These are phyloP conservation scores for Falco naumanni DNA, from an alignment of 2,797 vertebrate species.

Conservation along the genomic window DNA sequence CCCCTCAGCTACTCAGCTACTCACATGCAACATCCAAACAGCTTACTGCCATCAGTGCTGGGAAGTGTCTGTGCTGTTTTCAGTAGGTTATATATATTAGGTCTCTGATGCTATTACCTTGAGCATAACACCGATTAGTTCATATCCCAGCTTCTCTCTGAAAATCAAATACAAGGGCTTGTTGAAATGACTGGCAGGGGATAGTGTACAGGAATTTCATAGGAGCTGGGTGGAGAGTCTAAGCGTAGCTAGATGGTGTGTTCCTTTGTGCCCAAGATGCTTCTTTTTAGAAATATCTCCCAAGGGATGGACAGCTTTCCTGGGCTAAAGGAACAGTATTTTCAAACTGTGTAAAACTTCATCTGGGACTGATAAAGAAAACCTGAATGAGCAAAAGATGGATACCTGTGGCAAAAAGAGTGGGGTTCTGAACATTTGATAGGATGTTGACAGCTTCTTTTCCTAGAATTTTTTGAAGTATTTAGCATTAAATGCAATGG, in stretches of 20 bases:
- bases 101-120: neutral
- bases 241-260: neutral
- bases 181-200: neutral
- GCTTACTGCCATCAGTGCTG: neutral
- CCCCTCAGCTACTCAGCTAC: neutral
- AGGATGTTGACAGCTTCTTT: neutral
- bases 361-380: neutral
- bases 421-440: neutral
- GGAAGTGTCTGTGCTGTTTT: neutral
- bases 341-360: neutral
- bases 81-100: neutral
- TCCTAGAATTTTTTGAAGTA: neutral
- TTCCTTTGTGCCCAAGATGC: neutral
- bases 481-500: neutral
- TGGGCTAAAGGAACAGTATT: neutral
- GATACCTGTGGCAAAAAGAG: neutral
- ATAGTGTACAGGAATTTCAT: neutral
- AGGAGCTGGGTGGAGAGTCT: neutral
- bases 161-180: neutral
- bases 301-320: neutral
- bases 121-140: neutral
- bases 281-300: neutral
- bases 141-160: neutral
- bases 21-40: neutral
- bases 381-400: neutral